Evolutionary conservation across 2,797 vertebrate genomes (phyloP).

Genomic region (Falco biarmicus): DNA sequence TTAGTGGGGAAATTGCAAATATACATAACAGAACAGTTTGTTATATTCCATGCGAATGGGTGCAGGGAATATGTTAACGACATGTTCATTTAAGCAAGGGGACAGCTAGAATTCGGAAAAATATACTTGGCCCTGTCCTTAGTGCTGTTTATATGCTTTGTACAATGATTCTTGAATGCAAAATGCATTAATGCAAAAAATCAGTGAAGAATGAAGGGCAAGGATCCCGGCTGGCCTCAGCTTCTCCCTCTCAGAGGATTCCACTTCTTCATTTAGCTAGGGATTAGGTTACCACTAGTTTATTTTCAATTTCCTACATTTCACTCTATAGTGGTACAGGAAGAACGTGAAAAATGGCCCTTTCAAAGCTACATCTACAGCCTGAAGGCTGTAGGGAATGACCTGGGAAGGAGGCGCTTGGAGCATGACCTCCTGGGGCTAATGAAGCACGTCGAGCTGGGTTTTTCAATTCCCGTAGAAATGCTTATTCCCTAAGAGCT

Average conservation of each 20-base stretch:
- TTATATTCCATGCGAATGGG: neutral
- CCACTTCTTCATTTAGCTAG: neutral
- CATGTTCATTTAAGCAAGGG: slow-evolving; percentile 4
- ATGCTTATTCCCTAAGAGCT: neutral
- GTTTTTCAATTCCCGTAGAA: neutral
- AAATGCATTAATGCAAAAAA: neutral
- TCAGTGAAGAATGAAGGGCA: slow-evolving; percentile 1
- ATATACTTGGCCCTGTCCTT: neutral
- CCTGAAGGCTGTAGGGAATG: neutral
- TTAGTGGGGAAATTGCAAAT: neutral
- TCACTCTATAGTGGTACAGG: neutral
- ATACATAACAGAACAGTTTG: neutral
- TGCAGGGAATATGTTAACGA: slow-evolving; percentile 26
- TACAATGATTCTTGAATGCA: neutral
- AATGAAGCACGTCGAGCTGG: neutral
- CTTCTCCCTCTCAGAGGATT: neutral
- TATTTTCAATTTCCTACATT: neutral
- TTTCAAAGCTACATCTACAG: neutral
- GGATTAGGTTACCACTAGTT: neutral
- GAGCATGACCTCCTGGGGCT: neutral
- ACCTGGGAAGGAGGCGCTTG: neutral
- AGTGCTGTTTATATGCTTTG: neutral
- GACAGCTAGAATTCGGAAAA: neutral
- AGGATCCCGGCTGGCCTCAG: neutral
- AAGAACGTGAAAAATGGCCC: slow-evolving; percentile 5